Conservation (phyloP, 1,140 invertebrate species). For the Nasonia giraulti region DNA sequence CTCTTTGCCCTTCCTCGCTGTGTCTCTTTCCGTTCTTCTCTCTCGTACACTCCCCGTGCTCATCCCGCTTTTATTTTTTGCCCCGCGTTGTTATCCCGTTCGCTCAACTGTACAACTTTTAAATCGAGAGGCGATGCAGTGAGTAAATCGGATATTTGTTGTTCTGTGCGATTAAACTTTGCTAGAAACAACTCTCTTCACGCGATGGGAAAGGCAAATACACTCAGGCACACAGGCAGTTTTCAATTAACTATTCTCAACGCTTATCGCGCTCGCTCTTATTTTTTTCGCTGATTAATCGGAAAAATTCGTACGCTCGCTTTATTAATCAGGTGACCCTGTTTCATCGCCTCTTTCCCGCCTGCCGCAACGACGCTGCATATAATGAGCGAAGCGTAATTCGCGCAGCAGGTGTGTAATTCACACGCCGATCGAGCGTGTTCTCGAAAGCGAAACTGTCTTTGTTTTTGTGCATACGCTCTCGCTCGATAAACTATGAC, state of each 20-base stretch:
- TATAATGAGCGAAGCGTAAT: not conserved
- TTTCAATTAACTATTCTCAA: conserved; percentile 4
- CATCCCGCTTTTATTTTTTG: not conserved
- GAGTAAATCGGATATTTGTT: too few species aligned
- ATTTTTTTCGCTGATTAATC: conserved; percentile 33
- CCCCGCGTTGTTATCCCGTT: not conserved
- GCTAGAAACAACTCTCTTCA: too few species aligned
- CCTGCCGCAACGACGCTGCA: not conserved
- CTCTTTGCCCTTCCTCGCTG: not conserved
- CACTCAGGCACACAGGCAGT: not conserved
- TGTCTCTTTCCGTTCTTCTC: not conserved
- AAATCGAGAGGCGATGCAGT: too few species aligned
- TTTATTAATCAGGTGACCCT: conserved; percentile 46
- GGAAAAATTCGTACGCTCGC: conserved; percentile 42
- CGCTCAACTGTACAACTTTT: too few species aligned
- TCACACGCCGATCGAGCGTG: not conserved
- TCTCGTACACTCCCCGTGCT: not conserved
- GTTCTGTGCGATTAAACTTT: too few species aligned
- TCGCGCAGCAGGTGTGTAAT: not conserved
- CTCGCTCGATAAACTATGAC: not conserved
- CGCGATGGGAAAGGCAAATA: not conserved
- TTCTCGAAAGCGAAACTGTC: not conserved
- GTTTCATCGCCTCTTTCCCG: conserved; percentile 4
- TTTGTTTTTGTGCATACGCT: not conserved
- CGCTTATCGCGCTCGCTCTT: conserved; percentile 19